phyloP scores from a whole-genome alignment of 2,113 vertebrate genomes.

The Natator depressus region DNA sequence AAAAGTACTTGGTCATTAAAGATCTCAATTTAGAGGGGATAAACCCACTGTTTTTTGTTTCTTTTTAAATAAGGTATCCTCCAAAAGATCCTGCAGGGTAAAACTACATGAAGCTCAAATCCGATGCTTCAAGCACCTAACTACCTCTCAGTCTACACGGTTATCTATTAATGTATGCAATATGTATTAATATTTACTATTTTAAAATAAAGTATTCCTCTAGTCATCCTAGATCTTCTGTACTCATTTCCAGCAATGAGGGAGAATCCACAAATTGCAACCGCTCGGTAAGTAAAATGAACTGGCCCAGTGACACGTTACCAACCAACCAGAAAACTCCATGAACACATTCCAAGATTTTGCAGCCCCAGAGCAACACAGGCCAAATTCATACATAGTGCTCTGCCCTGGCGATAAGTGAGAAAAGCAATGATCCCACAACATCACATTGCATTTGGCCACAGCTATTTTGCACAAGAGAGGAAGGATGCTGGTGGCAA shows the following conservation, averaged over 20 bases:
- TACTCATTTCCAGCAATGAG: not conserved
- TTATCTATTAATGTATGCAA: not conserved
- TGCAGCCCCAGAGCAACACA: not conserved
- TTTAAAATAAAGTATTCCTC: not conserved
- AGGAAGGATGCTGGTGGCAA: not conserved
- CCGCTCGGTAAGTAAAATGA: not conserved
- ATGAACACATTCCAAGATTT: constrained; percentile 43
- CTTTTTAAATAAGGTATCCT: not conserved
- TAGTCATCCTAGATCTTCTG: not conserved
- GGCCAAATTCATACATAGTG: not conserved
- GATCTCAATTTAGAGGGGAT: not conserved
- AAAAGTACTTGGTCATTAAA: not conserved
- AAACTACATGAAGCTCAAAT: not conserved
- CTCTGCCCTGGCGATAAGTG: not conserved
- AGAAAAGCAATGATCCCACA: constrained; percentile 2
- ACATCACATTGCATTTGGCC: too few species aligned
- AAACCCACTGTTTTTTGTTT: not conserved
- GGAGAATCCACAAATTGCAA: not conserved
- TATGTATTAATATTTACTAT: not conserved
- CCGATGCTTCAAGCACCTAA: not conserved
- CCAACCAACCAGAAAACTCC: constrained; percentile 26
- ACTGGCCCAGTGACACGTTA: not conserved
- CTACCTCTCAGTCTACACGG: not conserved
- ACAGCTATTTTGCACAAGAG: not conserved
- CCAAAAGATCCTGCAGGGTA: not conserved